Percentiles rank a stretch among this genome's conserved stretches.
phyloP scores from a whole-genome alignment of 2,797 vertebrate species.

The Danionella dracula region DNA sequence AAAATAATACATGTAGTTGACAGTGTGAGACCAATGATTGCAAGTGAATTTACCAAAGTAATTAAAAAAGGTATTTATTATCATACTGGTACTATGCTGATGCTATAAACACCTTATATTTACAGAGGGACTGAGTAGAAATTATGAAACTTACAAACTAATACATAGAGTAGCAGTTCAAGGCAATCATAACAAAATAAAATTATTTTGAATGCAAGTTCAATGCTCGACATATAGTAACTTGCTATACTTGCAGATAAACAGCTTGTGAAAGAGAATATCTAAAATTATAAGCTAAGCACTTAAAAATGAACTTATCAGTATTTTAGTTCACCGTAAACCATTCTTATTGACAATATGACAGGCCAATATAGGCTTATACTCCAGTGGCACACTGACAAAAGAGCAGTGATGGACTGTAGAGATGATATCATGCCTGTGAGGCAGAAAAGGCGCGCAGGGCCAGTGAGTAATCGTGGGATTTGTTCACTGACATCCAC shows the following conservation, averaged over 20 bases:
- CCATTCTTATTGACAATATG: neutral
- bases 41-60: too few relatives aligned
- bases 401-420: constrained; percentile 7
- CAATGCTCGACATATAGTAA: too few relatives aligned
- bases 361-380: neutral
- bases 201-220: too few relatives aligned
- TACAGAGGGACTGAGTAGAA: too few relatives aligned
- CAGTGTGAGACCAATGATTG: too few relatives aligned
- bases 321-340: neutral
- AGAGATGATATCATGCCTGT: constrained; percentile 57
- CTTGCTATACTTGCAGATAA: neutral
- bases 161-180: too few relatives aligned
- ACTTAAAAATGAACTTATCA: neutral
- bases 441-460: constrained; percentile 44
- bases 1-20: too few relatives aligned
- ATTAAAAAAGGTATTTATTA: too few relatives aligned
- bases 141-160: too few relatives aligned
- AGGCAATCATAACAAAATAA: too few relatives aligned
- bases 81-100: too few relatives aligned
- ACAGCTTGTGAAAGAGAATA: neutral
- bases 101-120: too few relatives aligned
- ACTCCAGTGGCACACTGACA: neutral
- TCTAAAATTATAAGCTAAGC: neutral
- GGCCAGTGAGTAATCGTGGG: constrained; percentile 50
- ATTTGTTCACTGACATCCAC: constrained; percentile 64